Evolutionary conservation across 2,113 vertebrate species (phyloP), one percentile per base, ranked within the genome.

Genomic region (Hiodon alosoides): DNA sequence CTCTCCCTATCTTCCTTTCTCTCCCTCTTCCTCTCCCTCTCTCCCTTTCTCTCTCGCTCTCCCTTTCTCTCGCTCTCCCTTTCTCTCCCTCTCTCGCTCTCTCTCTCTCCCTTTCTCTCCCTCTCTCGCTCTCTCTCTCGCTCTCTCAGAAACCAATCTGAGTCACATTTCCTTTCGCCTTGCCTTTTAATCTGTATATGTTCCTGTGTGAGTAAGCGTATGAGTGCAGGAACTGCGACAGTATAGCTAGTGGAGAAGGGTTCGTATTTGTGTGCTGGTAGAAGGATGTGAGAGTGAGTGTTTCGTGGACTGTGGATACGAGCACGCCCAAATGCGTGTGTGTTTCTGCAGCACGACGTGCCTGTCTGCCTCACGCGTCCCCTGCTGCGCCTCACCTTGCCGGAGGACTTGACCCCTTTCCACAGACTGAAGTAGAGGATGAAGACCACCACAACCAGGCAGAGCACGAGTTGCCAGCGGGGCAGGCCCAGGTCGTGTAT

Each of bases 321-420:
- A 11, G 3, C 67, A n/a, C 8, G 14, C 14, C 4, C 60, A 51
- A 60, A 57, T n/a, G 65, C 13, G 69, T 14, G 46, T 48, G 59
- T 53, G 58, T 65, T 53, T 66, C 50, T 76, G 55, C 10, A 14
- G 66, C 60, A 65, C 16, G 3, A 59, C 1, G 13, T 50, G 58
- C 13, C 10, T 7, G 52, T n/a, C 4, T 46, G 58, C 4, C 6
- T 64, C 31, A 31, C 31, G 0, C 31, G 31, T 31, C 31, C 31
- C 31, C 61, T 16, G 54, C 52, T 48, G 47, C 10, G 51, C 50
- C 10, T 64, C 93, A 98, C 97, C 96, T 99, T 99, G 84, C 97
- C 97, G 2, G 97, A 99, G 2, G 97, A 98, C 86, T 98, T 98
- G 86, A 99, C 96, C 0, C 97, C 97, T 90, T 98, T 98, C 96